Conservation (phyloP, 2,113 vertebrate genomes). For the Tachuris rubrigastra region DNA sequence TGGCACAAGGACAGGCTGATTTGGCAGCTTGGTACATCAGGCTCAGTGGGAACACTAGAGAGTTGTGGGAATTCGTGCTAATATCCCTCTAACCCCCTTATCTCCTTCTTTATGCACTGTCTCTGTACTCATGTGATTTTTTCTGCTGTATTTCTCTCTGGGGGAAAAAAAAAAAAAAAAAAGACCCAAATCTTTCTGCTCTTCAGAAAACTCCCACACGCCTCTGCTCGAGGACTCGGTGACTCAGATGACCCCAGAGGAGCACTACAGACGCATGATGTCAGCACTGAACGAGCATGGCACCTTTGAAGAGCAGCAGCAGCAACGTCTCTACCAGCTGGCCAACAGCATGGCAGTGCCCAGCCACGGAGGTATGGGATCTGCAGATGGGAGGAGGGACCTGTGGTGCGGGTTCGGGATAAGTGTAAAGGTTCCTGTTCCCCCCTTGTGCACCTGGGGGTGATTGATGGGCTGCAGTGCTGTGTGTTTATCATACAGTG, state of each 20-base stretch:
- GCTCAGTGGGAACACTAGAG: fast-evolving
- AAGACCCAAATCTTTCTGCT: not conserved
- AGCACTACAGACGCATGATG: conserved; percentile 94
- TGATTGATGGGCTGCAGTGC: not conserved
- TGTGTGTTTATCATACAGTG: fast-evolving
- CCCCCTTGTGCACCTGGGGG: not conserved
- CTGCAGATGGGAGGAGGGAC: not conserved
- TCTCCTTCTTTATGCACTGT: not conserved
- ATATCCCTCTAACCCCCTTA: not conserved
- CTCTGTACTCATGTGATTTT: not conserved
- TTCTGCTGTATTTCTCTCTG: not conserved
- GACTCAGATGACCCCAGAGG: conserved; percentile 92
- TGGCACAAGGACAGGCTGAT: not conserved
- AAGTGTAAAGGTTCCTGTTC: not conserved
- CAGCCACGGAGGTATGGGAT: conserved; percentile 80
- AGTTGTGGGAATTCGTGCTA: not conserved
- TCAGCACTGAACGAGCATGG: conserved; percentile 89
- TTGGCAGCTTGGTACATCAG: not conserved
- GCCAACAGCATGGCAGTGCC: conserved; percentile 91
- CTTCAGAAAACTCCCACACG: conserved; percentile 85
- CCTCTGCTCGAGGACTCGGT: conserved; percentile 82
- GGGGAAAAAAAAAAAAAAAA: not conserved
- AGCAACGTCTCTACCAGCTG: conserved; percentile 90
- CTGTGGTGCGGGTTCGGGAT: fast-evolving
- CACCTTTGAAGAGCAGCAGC: conserved; percentile 91